Evolutionary conservation across 2,888 invertebrate species (phyloP), one percentile per base, ranked within the genome.

Genomic region (Shargacucullia verbasci): DNA sequence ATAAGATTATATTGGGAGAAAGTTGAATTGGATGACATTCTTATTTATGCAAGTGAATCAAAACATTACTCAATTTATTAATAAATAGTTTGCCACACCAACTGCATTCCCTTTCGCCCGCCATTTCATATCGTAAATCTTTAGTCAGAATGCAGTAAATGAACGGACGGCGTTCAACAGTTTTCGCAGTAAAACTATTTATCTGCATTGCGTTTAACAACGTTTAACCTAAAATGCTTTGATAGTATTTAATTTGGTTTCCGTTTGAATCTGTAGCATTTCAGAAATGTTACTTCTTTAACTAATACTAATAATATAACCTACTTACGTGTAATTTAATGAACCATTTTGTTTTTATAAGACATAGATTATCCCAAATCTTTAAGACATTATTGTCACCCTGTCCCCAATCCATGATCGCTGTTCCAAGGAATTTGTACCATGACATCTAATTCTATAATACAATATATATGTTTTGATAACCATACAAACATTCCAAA

Each of bases 191-290:
- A 45, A 47, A 56, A 47, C 43, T 43, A 59, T 69, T 65, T 73
- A 53, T 66, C 66, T 57, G 58, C 58, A 65, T 47, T 50, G 49
- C 53, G 31, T 52, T 63, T 38, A 14, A 38, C 43, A 29, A 46
- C 25, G n/a, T 54, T 65, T 61, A 70, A 59, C 73, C 59, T 71
- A 48, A 69, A 69, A 71, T 69, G 58, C 27, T 37, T 2, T 20
- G 4, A 20, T 20, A 20, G 20, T 20, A 20, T 48, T n/a, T 52
- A 46, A 57, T 70, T 56, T 41, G 34, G 14, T 27, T 45, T 37
- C 38, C 27, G 15, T 27, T 64, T 34, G 7, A 29, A 49, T 45
- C 38, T 27, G n/a, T 11, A 56, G 43, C n/a, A 57, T 49, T 34
- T 49, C 0, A 43, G 29, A n/a, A 14, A 45, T 60, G 14, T 12